Percentiles rank a stretch among this genome's conserved stretches.
Evolutionary conservation across 2,113 vertebrate species (phyloP).

Genomic region (Paradisaea rubra): DNA sequence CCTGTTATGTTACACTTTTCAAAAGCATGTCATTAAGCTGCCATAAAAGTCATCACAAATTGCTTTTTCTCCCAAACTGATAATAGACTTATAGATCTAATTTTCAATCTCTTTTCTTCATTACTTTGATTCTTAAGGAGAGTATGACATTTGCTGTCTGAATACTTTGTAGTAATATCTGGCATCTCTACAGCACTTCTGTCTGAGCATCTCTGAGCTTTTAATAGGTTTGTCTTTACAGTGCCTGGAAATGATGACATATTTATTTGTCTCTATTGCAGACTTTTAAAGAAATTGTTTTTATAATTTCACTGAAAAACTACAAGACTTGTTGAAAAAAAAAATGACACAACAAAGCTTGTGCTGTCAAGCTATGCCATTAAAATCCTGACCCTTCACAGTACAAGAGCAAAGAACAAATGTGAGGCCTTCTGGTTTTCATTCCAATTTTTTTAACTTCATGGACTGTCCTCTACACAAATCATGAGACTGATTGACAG

Average conservation of each 20-base stretch:
- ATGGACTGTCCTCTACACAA: not conserved
- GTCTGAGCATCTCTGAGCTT: not conserved
- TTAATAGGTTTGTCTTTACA: not conserved
- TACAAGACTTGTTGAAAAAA: not conserved
- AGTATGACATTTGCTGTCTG: slow-evolving; percentile 23
- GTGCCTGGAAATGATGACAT: not conserved
- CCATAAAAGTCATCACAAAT: slow-evolving; percentile 42
- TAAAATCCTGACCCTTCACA: not conserved
- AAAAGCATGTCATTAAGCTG: slow-evolving; percentile 40
- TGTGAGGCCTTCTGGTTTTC: not conserved
- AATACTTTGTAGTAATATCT: slow-evolving; percentile 35
- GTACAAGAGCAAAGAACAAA: not conserved
- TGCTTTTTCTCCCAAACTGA: slow-evolving; percentile 38
- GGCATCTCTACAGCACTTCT: slow-evolving; percentile 1
- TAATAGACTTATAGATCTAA: slow-evolving; percentile 47
- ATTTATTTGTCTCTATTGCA: not conserved
- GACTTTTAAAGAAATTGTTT: not conserved
- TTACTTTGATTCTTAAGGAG: slow-evolving; percentile 55
- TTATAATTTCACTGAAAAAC: not conserved
- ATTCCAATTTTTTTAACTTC: not conserved
- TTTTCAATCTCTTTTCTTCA: slow-evolving; percentile 38
- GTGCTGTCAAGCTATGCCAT: not conserved
- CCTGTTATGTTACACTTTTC: not conserved
- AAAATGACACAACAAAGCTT: not conserved
- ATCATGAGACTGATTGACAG: not conserved